Percentiles rank a stretch among this genome's conserved stretches.
These are phyloP conservation scores for Catharus minimus DNA, from an alignment of 2,113 vertebrate genomes.

Conservation along the genomic window DNA sequence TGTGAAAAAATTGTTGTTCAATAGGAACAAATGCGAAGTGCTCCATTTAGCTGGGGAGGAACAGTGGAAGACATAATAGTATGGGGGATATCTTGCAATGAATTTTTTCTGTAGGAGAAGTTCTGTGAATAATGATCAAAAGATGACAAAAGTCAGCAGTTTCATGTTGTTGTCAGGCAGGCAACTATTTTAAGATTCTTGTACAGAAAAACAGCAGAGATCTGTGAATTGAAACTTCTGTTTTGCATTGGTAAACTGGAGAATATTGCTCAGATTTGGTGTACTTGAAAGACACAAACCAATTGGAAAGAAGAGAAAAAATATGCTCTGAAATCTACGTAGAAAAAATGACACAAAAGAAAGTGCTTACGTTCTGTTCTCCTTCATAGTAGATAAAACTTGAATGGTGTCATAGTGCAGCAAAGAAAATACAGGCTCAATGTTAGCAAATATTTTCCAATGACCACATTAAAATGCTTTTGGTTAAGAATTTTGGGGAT, in stretches of 20 bases:
- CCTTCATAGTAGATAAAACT: background rate
- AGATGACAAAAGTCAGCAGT: background rate
- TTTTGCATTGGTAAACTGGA: background rate
- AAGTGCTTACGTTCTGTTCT: background rate
- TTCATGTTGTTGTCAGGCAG: background rate
- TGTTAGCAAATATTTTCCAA: background rate
- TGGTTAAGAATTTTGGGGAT: background rate
- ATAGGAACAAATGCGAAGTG: background rate
- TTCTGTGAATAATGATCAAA: background rate
- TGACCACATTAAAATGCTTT: background rate
- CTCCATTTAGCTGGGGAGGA: background rate
- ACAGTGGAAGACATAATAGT: background rate
- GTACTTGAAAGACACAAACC: background rate
- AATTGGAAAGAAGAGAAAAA: background rate
- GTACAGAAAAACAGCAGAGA: background rate
- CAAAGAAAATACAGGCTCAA: background rate
- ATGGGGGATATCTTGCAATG: background rate
- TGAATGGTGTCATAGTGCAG: background rate
- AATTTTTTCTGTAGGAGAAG: background rate
- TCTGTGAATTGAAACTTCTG: background rate
- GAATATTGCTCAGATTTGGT: background rate
- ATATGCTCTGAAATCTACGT: background rate
- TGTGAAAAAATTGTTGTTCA: background rate
- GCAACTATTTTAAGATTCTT: background rate
- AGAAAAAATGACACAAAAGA: background rate